phyloP scores from a whole-genome alignment of 2,888 invertebrate genomes.

The Lasioglossum marginatum region DNA sequence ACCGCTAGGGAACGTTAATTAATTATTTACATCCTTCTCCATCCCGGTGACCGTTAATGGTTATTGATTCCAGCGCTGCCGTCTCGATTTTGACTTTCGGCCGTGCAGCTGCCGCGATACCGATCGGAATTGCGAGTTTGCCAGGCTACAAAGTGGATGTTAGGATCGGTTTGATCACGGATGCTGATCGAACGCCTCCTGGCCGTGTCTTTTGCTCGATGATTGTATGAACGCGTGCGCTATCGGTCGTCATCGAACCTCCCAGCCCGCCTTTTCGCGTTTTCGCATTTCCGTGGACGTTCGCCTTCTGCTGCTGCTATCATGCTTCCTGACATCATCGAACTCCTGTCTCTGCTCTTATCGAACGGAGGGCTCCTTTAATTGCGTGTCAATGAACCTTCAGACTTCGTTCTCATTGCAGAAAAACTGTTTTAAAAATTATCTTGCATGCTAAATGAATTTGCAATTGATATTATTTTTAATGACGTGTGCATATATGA shows the following conservation, averaged over 20 bases:
- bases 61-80: neutral
- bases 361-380: neutral
- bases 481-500: no score
- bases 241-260: neutral
- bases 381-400: neutral
- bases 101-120: slow-evolving; percentile 5
- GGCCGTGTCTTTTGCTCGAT: neutral
- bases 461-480: no score
- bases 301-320: neutral
- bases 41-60: neutral
- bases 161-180: neutral
- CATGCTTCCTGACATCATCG: neutral
- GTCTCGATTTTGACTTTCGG: slow-evolving; percentile 11
- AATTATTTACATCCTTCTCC: slow-evolving; percentile 14
- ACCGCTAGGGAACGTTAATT: slow-evolving; percentile 5
- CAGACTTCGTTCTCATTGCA: neutral
- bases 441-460: no score
- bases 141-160: neutral
- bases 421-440: neutral
- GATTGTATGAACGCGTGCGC: neutral
- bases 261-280: neutral
- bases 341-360: neutral
- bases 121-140: neutral
- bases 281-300: slow-evolving; percentile 6
- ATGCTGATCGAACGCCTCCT: neutral